These are phyloP conservation scores for Zhuqinia jingwanae DNA, from an alignment of 2,888 invertebrate species.

Conservation along the genomic window DNA sequence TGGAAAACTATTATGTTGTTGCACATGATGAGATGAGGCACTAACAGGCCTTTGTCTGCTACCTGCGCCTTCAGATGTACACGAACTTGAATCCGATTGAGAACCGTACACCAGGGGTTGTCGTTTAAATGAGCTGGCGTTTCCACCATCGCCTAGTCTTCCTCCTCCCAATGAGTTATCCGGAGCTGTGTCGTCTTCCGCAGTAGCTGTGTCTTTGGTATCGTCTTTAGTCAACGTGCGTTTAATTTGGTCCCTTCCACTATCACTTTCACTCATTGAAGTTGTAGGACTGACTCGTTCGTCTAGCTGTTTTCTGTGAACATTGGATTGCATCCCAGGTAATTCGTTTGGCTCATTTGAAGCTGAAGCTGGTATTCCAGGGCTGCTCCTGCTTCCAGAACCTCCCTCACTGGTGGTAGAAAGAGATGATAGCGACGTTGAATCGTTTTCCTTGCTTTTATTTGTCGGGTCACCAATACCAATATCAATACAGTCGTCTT, in stretches of 20 bases:
- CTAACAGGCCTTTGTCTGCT: conserved; percentile 50
- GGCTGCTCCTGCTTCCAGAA: conserved; percentile 60
- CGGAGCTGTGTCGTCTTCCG: not conserved
- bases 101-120: conserved; percentile 33
- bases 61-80: conserved; percentile 47
- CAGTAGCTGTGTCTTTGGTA: conserved; percentile 10
- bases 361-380: conserved; percentile 44
- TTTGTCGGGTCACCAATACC: conserved; percentile 60
- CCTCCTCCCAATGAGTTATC: conserved; percentile 11
- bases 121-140: conserved; percentile 14
- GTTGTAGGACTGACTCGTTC: conserved; percentile 45
- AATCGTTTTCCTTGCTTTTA: conserved; percentile 64
- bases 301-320: conserved; percentile 32
- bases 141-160: conserved; percentile 31
- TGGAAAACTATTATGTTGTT: conserved; percentile 39
- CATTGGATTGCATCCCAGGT: not conserved
- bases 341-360: conserved; percentile 22
- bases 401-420: conserved; percentile 63
- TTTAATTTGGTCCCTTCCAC: conserved; percentile 53
- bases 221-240: conserved; percentile 36
- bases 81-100: conserved; percentile 51
- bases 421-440: conserved; percentile 60
- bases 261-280: conserved; percentile 60
- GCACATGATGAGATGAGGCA: conserved; percentile 52
- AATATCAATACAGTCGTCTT: conserved; percentile 69